phyloP scores from a whole-genome alignment of 1,140 invertebrate genomes.

The Aleiodes sp. region DNA sequence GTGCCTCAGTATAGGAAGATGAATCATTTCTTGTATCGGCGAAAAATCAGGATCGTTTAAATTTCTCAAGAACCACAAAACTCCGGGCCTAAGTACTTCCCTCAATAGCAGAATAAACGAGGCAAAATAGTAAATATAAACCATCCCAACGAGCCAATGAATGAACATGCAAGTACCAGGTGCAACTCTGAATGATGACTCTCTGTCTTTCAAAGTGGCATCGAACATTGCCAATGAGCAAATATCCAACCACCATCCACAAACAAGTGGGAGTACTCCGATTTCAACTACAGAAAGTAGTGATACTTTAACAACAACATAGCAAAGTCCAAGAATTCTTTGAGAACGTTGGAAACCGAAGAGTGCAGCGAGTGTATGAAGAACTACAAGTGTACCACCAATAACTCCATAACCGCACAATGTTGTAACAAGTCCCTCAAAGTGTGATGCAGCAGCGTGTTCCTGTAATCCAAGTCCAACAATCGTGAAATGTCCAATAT shows the following conservation, averaged over 20 bases:
- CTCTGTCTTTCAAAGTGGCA: constrained; percentile 86
- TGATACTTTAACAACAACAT: constrained; percentile 97
- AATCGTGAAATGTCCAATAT: constrained; percentile 89
- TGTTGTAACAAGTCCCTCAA: constrained; percentile 93
- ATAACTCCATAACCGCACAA: constrained; percentile 93
- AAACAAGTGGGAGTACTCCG: constrained; percentile 94
- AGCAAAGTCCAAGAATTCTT: constrained; percentile 90
- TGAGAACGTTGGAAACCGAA: constrained; percentile 83
- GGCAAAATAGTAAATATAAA: constrained; percentile 99
- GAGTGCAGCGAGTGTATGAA: constrained; percentile 82
- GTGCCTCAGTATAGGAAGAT: constrained; percentile 92
- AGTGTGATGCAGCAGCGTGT: constrained; percentile 81
- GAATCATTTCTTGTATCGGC: constrained; percentile 99
- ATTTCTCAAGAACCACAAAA: constrained; percentile 96
- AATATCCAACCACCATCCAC: constrained; percentile 99
- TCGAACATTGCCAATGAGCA: constrained; percentile 97
- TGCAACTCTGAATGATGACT: constrained; percentile 85
- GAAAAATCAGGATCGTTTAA: constrained; percentile 99
- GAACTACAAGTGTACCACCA: constrained; percentile 81
- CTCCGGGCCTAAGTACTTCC: constrained; percentile 94
- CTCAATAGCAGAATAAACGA: constrained; percentile 93
- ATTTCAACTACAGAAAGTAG: constrained; percentile 94
- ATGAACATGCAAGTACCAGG: constrained; percentile 98
- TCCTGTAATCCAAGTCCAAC: constrained; percentile 80
- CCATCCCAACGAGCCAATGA: constrained; percentile 99